Base-by-base conservation (phyloP, 2,797 vertebrate species). In the Microhierax caerulescens region DNA sequence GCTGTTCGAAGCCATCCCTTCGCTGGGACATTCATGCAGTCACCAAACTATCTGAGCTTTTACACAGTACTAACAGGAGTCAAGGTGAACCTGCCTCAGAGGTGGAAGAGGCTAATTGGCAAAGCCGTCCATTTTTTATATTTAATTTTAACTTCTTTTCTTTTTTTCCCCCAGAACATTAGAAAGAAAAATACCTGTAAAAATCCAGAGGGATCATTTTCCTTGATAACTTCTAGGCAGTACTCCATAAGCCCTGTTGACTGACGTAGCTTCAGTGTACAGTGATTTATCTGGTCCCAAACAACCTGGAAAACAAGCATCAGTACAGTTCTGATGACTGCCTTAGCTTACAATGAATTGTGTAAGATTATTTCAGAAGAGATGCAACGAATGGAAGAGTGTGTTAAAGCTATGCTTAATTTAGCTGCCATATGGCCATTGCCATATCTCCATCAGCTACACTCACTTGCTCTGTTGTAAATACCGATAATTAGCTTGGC, bases 201-300 rank as follows among this genome's bases (percentile, higher is more conserved):
- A 97, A 99, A 99, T 16, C 99, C 99, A 7, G 99, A 99, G 45
- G 99, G 99, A 94, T 99, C 99, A 3, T 99, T 99, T 98, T 99
- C 99, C 92, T 99, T 99, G 86, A 99, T 99, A 90, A 99, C 99
- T 96, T 99, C 99, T 92, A 99, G 98, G 78, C 99, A 99, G 97
- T 98, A 99, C 96, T 99, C 99, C 99, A 99, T 99, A 96, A 99
- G 99, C n/a, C 99, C 99, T 0, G 99, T 99, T 82, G 99, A 99
- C 98, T 99, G 99, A 28, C 99, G 99, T 12, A 99, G 98, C 98
- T 99, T 99, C 98, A 99, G 97, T 7, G 99, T 99, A 97, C 99
- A 99, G 98, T 99, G 99, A 83, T 99, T 99, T 98, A 99, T 99
- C 98, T 99, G 99, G 97, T 99, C 99, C 85, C 99, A 99, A 51